A percentile compares a stretch with the other conserved stretches of the same genome.
Conservation (phyloP, 2,113 vertebrate species). For the Marcusenius ussheri region DNA sequence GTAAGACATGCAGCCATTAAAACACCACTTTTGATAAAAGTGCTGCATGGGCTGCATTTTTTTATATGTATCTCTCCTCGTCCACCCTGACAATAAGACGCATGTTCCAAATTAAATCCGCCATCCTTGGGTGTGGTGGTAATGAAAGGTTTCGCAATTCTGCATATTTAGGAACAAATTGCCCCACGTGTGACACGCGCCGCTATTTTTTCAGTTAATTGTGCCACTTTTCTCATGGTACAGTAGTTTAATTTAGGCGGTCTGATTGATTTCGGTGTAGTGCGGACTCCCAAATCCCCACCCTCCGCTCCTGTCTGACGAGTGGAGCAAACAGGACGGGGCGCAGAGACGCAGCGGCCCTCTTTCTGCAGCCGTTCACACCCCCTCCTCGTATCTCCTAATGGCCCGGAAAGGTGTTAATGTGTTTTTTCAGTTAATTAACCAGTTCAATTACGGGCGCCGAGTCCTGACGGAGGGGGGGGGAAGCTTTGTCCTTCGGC, state of each 20-base stretch:
- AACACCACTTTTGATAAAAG: background rate
- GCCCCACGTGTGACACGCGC: background rate
- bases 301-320: constrained; percentile 23
- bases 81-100: background rate
- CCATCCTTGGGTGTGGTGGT: background rate
- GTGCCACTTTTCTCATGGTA: background rate
- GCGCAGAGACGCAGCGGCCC: constrained; percentile 6
- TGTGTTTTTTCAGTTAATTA: constrained; percentile 52
- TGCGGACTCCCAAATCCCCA: constrained; percentile 32
- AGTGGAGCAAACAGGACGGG: background rate
- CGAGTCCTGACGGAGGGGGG: constrained; percentile 24
- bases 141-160: background rate
- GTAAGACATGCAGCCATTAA: background rate
- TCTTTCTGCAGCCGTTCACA: constrained; percentile 25
- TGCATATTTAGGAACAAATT: background rate
- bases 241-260: constrained; percentile 28
- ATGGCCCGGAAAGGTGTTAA: constrained; percentile 48
- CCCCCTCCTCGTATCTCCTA: constrained; percentile 35
- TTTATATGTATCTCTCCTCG: background rate
- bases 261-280: constrained; percentile 27
- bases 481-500: background rate
- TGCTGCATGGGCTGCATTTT: background rate
- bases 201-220: constrained; percentile 3
- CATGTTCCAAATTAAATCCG: constrained; percentile 6
- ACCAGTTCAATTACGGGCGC: constrained; percentile 41